Evolutionary conservation across 2,797 vertebrate species (phyloP).

Genomic region (Lates japonicus): DNA sequence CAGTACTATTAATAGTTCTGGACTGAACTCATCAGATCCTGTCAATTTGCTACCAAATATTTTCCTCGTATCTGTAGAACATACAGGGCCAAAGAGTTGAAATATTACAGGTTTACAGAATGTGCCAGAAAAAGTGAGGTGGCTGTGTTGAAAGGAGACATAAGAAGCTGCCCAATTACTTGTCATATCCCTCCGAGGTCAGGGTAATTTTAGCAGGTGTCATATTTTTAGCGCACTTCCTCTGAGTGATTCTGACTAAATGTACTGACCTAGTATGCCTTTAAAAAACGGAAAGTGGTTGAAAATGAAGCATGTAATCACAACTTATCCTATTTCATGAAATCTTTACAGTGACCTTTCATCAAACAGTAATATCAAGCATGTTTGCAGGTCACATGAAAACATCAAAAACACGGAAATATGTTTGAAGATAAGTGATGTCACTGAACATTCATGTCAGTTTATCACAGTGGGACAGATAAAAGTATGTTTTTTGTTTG

Average conservation of each 20-base stretch:
- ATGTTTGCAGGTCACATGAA: background rate
- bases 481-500: background rate
- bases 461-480: background rate
- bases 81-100: background rate
- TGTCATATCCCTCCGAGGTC: background rate
- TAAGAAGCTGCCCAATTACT: background rate
- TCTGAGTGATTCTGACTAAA: background rate
- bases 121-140: background rate
- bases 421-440: background rate
- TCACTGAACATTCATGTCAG: background rate
- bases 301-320: background rate
- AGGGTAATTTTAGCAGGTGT: background rate
- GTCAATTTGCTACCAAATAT: background rate
- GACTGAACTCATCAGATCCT: background rate
- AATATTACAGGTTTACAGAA: background rate
- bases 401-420: background rate
- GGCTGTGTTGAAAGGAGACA: background rate
- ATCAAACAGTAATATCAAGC: background rate
- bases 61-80: background rate
- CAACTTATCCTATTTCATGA: background rate
- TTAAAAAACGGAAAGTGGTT: background rate
- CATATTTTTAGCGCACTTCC: background rate
- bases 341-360: background rate
- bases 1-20: background rate
- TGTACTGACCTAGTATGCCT: background rate